Conservation (phyloP, 2,113 vertebrate genomes). For the Gobiocypris rarus region DNA sequence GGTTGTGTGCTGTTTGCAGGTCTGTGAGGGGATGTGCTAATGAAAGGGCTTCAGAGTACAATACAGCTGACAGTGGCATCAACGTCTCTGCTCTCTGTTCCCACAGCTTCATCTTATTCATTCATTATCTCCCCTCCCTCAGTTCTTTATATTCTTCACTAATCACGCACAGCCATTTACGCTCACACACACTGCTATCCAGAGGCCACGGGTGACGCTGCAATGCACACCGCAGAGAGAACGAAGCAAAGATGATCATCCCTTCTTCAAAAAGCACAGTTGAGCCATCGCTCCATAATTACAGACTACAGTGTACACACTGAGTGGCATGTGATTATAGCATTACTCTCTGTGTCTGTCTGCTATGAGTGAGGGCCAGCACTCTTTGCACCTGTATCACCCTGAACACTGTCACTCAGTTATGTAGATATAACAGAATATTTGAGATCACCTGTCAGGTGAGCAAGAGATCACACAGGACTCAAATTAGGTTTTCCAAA, state of each 20-base stretch:
- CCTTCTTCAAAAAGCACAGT: conserved; percentile 36
- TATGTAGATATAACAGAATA: background rate
- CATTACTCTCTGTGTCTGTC: conserved; percentile 28
- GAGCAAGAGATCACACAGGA: background rate
- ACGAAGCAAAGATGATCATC: conserved; percentile 32
- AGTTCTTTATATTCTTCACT: conserved; percentile 47
- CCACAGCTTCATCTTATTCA: conserved; percentile 32
- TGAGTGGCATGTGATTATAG: conserved; percentile 58
- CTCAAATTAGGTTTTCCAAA: background rate
- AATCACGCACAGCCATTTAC: conserved; percentile 50
- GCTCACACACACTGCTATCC: conserved; percentile 14
- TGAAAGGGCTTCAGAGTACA: conserved; percentile 6
- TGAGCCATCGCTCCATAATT: conserved; percentile 53
- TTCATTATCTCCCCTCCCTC: conserved; percentile 38
- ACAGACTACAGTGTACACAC: conserved; percentile 50
- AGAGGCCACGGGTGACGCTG: conserved; percentile 38
- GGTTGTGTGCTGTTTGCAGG: background rate
- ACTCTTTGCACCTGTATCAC: conserved; percentile 14
- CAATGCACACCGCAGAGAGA: conserved; percentile 5
- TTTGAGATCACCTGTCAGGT: background rate
- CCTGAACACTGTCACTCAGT: background rate
- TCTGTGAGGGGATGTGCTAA: conserved; percentile 17
- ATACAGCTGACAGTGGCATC: conserved; percentile 14
- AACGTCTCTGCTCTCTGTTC: conserved; percentile 26
- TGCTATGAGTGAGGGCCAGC: background rate